A percentile compares a stretch with the other conserved stretches of the same genome.
These are phyloP conservation scores for Bombus haemorrhoidalis DNA, from an alignment of 1,140 invertebrate genomes.

Conservation along the genomic window DNA sequence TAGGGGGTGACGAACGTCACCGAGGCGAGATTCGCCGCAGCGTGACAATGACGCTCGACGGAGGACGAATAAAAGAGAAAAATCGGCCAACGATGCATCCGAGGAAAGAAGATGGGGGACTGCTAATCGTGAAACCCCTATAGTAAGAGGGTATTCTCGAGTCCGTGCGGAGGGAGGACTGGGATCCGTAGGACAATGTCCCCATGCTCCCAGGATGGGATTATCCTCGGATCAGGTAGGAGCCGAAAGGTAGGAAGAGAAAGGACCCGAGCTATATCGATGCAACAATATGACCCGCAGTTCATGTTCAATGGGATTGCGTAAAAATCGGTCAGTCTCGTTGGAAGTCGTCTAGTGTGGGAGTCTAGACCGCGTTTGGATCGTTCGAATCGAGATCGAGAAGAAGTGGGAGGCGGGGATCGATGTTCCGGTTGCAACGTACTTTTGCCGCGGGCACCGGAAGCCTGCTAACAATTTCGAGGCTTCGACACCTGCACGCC, in stretches of 20 bases:
- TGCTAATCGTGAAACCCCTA: conserved; percentile 37
- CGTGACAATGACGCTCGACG: conserved; percentile 63
- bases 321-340: conserved; percentile 65
- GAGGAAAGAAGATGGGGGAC: background rate
- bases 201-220: conserved; percentile 73
- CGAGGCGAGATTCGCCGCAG: conserved; percentile 58
- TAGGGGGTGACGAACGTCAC: conserved; percentile 57
- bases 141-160: conserved; percentile 53
- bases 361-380: conserved; percentile 60
- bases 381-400: conserved; percentile 41
- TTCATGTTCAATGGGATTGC: conserved; percentile 73
- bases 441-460: conserved; percentile 34
- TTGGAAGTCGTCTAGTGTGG: conserved; percentile 74
- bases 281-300: conserved; percentile 72
- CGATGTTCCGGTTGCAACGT: conserved; percentile 25
- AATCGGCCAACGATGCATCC: conserved; percentile 1
- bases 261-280: conserved; percentile 49
- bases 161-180: conserved; percentile 69
- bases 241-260: conserved; percentile 67
- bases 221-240: conserved; percentile 79
- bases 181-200: conserved; percentile 67
- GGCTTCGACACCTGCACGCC: conserved; percentile 34
- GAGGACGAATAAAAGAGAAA: conserved; percentile 44
- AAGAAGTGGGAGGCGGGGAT: conserved; percentile 23
- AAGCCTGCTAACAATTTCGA: conserved; percentile 11